Conservation (phyloP, 2,113 vertebrate genomes). For the Psettodes erumei region DNA sequence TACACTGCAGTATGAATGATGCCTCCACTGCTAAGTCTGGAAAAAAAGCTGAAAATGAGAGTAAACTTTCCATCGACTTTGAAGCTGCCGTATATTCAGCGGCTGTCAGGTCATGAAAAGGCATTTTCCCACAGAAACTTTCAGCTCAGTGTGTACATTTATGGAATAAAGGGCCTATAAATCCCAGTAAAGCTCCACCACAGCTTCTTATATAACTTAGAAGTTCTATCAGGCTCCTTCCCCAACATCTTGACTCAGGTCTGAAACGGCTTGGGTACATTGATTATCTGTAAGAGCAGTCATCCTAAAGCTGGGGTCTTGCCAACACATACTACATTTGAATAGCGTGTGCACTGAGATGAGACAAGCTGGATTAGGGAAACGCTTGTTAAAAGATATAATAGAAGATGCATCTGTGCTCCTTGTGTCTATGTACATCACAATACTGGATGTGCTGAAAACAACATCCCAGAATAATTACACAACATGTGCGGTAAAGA, state of each 20-base stretch:
- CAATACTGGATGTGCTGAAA: not conserved
- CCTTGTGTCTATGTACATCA: not conserved
- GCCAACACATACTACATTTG: not conserved
- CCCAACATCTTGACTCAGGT: not conserved
- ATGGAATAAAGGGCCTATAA: not conserved
- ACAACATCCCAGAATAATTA: constrained; percentile 4
- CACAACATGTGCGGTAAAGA: not conserved
- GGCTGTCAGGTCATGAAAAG: not conserved
- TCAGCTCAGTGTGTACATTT: not conserved
- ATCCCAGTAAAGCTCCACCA: constrained; percentile 1
- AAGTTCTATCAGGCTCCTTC: not conserved
- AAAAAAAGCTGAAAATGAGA: not conserved
- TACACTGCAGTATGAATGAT: not conserved
- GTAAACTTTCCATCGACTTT: not conserved
- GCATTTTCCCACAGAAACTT: not conserved
- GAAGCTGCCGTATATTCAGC: not conserved
- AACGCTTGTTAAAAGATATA: not conserved
- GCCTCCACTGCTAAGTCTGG: not conserved
- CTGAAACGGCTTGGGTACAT: not conserved
- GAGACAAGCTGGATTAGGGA: not conserved
- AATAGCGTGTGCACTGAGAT: not conserved
- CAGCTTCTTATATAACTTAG: not conserved
- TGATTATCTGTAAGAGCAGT: not conserved
- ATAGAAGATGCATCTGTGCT: not conserved
- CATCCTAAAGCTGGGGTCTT: not conserved